A percentile compares a stretch with the other conserved stretches of the same genome.
Conservation (phyloP, 1,140 invertebrate genomes). For the Achroia grisella region DNA sequence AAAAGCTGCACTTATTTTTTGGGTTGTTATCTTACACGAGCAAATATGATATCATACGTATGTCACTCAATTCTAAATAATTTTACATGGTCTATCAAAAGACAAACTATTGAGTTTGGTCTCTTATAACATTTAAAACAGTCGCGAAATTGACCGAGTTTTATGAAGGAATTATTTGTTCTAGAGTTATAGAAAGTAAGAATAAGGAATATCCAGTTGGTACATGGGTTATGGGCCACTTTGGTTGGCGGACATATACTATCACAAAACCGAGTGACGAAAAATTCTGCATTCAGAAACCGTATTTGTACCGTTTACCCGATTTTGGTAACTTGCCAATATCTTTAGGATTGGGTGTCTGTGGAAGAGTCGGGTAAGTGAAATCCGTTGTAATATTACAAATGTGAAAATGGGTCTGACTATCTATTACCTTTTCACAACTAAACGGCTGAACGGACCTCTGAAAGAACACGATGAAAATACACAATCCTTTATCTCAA, state of each 20-base stretch:
- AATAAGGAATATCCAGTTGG: constrained; percentile 69
- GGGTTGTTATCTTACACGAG: no score
- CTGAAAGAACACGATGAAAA: background rate
- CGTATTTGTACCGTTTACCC: constrained; percentile 53
- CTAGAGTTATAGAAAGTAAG: constrained; percentile 63
- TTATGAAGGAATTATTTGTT: constrained; percentile 1
- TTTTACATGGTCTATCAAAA: no score
- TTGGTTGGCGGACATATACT: constrained; percentile 73
- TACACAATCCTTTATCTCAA: background rate
- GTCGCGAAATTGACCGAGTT: no score
- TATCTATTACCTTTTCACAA: no score
- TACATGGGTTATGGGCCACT: constrained; percentile 64
- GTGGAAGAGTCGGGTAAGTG: constrained; percentile 78
- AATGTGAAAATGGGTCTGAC: no score
- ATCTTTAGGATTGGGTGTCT: constrained; percentile 73
- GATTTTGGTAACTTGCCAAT: constrained; percentile 70
- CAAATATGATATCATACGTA: no score
- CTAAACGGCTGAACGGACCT: no score
- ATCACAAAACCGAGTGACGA: constrained; percentile 32
- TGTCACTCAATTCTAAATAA: no score
- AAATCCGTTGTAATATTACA: no score
- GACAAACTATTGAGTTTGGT: no score
- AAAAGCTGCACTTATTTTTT: no score
- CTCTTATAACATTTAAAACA: no score
- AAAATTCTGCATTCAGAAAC: constrained; percentile 18